Percentiles rank a stretch among this genome's conserved stretches.
Evolutionary conservation across 2,797 vertebrate genomes (phyloP).

Genomic region (Chaetodon trifasciatus): DNA sequence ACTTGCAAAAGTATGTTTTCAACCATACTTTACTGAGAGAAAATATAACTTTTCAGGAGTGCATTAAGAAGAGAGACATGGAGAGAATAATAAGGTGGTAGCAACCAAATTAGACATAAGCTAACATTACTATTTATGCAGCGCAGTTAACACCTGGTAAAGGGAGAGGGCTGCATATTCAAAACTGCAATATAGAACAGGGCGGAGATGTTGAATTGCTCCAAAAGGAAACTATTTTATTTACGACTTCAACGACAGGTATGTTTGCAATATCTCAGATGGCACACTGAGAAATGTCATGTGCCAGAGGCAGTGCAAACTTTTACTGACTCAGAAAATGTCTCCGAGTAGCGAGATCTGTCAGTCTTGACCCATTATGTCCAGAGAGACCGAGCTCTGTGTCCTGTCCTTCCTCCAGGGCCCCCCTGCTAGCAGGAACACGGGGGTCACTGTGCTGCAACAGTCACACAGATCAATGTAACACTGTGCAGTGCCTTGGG

Average conservation of each 20-base stretch:
- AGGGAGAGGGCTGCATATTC: slow-evolving; percentile 28
- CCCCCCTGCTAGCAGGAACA: slow-evolving; percentile 40
- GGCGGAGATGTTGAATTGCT: slow-evolving; percentile 1
- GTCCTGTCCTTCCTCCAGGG: slow-evolving; percentile 45
- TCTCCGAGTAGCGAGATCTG: slow-evolving; percentile 52
- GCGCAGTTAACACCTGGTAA: slow-evolving; percentile 43
- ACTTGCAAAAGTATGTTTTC: slow-evolving; percentile 25
- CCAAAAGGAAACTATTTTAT: slow-evolving; percentile 38
- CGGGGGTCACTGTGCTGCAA: slow-evolving; percentile 42
- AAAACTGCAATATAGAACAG: slow-evolving; percentile 28
- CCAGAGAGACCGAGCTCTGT: slow-evolving; percentile 43
- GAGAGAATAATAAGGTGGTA: slow-evolving; percentile 12
- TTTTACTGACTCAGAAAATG: slow-evolving; percentile 48
- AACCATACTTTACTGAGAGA: neutral
- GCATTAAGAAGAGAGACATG: slow-evolving; percentile 15
- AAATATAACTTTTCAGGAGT: slow-evolving; percentile 28
- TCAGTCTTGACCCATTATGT: slow-evolving; percentile 56
- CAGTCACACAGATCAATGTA: slow-evolving; percentile 54
- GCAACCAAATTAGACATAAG: slow-evolving; percentile 53
- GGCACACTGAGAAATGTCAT: slow-evolving; percentile 41
- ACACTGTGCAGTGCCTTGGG: slow-evolving; percentile 38
- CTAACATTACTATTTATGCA: slow-evolving; percentile 63
- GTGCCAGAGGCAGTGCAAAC: slow-evolving; percentile 55
- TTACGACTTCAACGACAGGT: slow-evolving; percentile 24
- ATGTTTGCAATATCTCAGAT: slow-evolving; percentile 34